Base-by-base conservation (phyloP, 2,113 vertebrate genomes). In the Salminus brasiliensis region DNA sequence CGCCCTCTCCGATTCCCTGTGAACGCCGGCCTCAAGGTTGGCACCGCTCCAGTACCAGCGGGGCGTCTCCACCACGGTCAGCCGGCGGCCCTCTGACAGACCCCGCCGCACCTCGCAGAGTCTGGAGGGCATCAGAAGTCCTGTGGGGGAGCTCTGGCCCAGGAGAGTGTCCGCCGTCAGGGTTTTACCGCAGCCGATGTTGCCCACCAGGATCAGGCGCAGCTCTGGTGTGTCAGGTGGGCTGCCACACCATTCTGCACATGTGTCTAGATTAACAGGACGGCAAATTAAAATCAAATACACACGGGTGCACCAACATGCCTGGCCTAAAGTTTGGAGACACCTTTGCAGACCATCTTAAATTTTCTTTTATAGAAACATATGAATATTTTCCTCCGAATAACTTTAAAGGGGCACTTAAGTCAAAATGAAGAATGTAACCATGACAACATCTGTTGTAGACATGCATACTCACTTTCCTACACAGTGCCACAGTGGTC, bases 181-280 rank as follows among this genome's bases (percentile, higher is more conserved):
- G 0, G 91, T 93, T 85, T 94, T 94, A 8, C 93, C 93, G 68
- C 93, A 94, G 36, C 91, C 89, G 0, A 94, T 90, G 87, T 88
- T 92, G 5, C 93, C 93, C 68, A 94, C 34, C 45, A 94, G 88
- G 47, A 93, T 1, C 21, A 94, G 65, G 23, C 88, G 88, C 23
- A 93, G 74, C 39, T 92, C 92, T 0, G 73, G 63, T 34, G 83
- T 83, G 4, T 68, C 67, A 0, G 21, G 11, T 23, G 5, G 23
- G 32, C 29, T 68, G 0, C 66, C 59, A 21, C 18, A 69, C 6
- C 63, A 57, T 47, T 85, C 49, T 41, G 80, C 72, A 80, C 60
- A 81, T 91, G 91, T 92, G 1, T 69, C 90, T 92, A 36, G 25
- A 43, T 18, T n/a, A 47, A 27, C 25, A 78, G 68, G 7, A 41